Evolutionary conservation across 2,888 invertebrate genomes (phyloP).

Genomic region (Chelonus formosanus): DNA sequence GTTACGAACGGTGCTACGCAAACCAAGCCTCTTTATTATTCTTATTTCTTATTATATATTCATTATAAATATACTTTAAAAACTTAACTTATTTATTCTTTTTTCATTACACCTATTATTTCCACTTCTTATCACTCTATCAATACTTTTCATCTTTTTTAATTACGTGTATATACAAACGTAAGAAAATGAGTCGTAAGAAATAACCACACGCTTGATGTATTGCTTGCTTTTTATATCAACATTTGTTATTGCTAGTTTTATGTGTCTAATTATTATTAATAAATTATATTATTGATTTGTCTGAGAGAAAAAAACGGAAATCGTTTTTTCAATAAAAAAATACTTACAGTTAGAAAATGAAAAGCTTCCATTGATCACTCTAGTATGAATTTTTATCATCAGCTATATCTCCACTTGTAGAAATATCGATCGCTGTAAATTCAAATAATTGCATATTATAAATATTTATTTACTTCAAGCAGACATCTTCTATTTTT

Average conservation of each 20-base stretch:
- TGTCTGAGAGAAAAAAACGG: no score
- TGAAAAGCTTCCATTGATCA: no score
- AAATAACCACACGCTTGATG: slow-evolving; percentile 20
- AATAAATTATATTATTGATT: no score
- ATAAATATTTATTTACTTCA: no score
- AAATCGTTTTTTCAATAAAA: neutral
- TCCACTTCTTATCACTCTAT: neutral
- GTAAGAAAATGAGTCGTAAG: slow-evolving; percentile 36
- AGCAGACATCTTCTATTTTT: no score
- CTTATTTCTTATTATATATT: slow-evolving; percentile 12
- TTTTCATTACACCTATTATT: neutral
- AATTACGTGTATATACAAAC: slow-evolving; percentile 23
- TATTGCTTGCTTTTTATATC: slow-evolving; percentile 20
- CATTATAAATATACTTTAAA: slow-evolving; percentile 8
- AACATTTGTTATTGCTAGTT: slow-evolving; percentile 12
- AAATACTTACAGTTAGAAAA: no score
- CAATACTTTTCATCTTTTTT: slow-evolving; percentile 3
- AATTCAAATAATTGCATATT: no score
- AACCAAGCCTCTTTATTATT: slow-evolving; percentile 36
- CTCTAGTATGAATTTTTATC: no score
- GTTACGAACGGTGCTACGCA: slow-evolving; percentile 52
- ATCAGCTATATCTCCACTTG: no score
- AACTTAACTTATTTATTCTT: slow-evolving; percentile 16
- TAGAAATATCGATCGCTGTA: no score
- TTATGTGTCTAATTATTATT: neutral